Conservation (phyloP, 1,140 invertebrate genomes). For the Macrostomum lignano region DNA sequence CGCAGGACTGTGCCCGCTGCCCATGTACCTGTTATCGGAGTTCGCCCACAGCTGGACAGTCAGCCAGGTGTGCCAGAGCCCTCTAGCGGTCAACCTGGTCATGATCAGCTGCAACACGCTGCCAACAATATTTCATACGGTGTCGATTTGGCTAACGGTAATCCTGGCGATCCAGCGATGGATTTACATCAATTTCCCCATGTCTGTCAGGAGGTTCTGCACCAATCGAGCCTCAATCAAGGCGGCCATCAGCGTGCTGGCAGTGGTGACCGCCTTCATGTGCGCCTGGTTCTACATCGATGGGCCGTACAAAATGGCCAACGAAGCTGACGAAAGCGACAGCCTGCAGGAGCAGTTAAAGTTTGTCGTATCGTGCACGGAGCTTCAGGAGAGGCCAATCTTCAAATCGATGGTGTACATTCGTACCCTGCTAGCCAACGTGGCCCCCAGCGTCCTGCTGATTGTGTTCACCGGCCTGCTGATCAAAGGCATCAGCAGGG, state of each 20-base stretch:
- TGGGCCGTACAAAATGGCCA: not conserved
- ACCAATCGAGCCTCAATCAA: constrained; percentile 48
- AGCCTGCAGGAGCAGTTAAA: not conserved
- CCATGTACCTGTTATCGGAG: too few species aligned
- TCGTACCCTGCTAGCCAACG: not conserved
- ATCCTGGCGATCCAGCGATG: constrained; percentile 49
- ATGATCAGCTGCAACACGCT: too few species aligned
- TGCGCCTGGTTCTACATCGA: not conserved
- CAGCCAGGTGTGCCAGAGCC: too few species aligned
- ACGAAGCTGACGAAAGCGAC: not conserved
- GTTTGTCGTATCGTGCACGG: not conserved
- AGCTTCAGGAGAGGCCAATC: not conserved
- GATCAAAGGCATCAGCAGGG: constrained; percentile 50
- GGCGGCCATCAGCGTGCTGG: constrained; percentile 38
- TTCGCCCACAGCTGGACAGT: too few species aligned
- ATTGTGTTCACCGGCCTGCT: constrained; percentile 38
- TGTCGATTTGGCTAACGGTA: constrained; percentile 53
- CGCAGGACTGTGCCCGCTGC: too few species aligned
- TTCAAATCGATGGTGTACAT: not conserved
- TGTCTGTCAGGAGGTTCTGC: constrained; percentile 45
- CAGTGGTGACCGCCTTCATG: constrained; percentile 36
- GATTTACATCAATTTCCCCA: constrained; percentile 64
- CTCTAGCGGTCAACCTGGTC: too few species aligned
- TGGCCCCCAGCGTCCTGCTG: not conserved
- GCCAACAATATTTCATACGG: constrained; percentile 55